Conservation (phyloP, 64 coral and sea anemone species). For the Trachythela sp. region DNA sequence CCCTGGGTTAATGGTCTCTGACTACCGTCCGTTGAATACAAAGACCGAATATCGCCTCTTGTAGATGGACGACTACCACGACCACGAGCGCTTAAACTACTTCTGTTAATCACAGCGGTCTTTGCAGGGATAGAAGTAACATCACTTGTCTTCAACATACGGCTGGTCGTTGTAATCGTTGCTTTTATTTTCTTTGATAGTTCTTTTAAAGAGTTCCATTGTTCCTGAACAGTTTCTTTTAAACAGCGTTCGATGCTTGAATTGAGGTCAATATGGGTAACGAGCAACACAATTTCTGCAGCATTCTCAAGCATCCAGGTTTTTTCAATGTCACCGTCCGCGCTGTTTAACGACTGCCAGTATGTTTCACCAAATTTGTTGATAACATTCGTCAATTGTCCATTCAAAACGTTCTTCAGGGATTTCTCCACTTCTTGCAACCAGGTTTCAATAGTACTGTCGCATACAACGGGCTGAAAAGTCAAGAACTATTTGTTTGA, state of each 20-base stretch:
- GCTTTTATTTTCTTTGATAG: background rate
- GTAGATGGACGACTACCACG: background rate
- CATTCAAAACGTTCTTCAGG: slow-evolving; percentile 55
- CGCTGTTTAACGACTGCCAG: background rate
- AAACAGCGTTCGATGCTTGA: slow-evolving; percentile 65
- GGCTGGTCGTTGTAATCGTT: background rate
- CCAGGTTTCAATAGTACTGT: slow-evolving; percentile 87
- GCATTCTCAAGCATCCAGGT: slow-evolving; percentile 13
- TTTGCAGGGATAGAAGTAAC: background rate
- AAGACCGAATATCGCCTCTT: background rate
- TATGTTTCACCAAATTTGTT: background rate
- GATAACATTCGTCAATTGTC: slow-evolving; percentile 44
- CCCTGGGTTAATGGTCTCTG: background rate
- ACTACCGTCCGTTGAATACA: background rate
- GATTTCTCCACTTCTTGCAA: slow-evolving; percentile 45
- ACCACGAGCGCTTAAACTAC: background rate
- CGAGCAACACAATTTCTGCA: slow-evolving; percentile 48
- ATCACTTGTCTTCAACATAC: background rate
- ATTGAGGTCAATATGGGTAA: slow-evolving; percentile 66
- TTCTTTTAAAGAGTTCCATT: background rate
- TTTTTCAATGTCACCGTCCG: background rate
- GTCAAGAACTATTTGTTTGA: background rate
- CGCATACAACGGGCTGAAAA: slow-evolving; percentile 66
- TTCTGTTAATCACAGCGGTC: background rate
- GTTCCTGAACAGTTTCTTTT: slow-evolving; percentile 21